Base-by-base conservation (phyloP, 2,888 invertebrate genomes). In the Globia sparganii region DNA sequence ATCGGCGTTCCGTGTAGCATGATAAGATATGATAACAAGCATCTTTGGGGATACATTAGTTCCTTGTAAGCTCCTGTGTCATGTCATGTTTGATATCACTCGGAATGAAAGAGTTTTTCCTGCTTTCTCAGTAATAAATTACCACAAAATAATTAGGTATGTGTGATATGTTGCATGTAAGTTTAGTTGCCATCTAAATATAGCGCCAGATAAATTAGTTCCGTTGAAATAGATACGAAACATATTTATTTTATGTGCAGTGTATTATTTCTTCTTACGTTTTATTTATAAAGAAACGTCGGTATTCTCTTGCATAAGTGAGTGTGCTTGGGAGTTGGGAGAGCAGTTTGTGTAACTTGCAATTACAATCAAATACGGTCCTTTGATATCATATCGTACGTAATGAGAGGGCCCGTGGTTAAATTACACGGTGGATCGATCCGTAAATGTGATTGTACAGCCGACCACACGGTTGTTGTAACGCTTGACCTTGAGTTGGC, bases 191-290 rank as follows among this genome's bases (percentile, higher is more conserved):
- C 53, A 34, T 40, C 70, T 75, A 73, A 81, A 74, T 83, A 66
- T 79, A 80, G 65, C 31, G 61, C 13, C 62, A 53, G 77, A 79
- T 86, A 80, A 83, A 84, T 80, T 69, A 76, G 78, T 86, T 77
- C 61, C 58, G 78, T 61, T 56, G 61, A 65, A 31, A 80, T 76
- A 72, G 58, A 72, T 43, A 70, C 43, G 65, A 61, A n/a, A 70
- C 72, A 74, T 74, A 68, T n/a, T 28, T 71, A 72, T 15, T 68
- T 65, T 75, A 28, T 75, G 58, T 69, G 70, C 43, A 66, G n/a
- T 6, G 15, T 79, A 70, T 53, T 40, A 73, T n/a, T n/a, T n/a
- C n/a, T n/a, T n/a, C n/a, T n/a, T n/a, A 59, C 75, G 75, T 79
- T 46, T 70, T 70, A 65, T 83, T 83, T 72, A 65, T 78, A 72